These are phyloP conservation scores for Ispidina lecontei DNA, from an alignment of 2,797 vertebrate genomes.

Conservation along the genomic window DNA sequence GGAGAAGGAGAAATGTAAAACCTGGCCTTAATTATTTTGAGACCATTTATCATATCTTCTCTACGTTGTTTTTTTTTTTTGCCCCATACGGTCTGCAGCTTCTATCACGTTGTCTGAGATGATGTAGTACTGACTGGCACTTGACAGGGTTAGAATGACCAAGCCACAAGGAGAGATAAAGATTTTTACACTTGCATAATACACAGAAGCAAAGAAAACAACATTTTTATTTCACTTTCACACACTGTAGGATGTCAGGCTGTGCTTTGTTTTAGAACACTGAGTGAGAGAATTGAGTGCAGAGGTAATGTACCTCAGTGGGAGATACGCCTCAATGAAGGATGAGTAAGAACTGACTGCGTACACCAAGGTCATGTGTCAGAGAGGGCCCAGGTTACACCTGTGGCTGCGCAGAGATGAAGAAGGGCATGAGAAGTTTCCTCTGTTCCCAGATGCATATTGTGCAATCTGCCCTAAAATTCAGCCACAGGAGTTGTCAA, in stretches of 20 bases:
- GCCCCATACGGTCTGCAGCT: not conserved
- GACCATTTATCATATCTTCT: not conserved
- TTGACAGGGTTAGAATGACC: not conserved
- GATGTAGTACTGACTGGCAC: not conserved
- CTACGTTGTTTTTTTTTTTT: not conserved
- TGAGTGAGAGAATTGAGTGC: not conserved
- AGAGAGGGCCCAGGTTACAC: not conserved
- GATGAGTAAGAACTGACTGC: not conserved
- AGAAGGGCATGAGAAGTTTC: not conserved
- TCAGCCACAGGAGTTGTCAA: not conserved
- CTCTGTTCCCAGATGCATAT: not conserved
- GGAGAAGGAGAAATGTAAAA: not conserved
- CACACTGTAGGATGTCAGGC: not conserved
- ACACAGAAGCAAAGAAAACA: not conserved
- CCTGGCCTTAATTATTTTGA: not conserved
- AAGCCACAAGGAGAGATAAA: not conserved
- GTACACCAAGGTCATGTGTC: not conserved
- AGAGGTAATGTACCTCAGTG: not conserved
- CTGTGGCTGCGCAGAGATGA: not conserved
- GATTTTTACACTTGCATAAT: not conserved
- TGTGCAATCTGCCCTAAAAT: not conserved
- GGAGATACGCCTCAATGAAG: not conserved
- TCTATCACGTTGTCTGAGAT: not conserved
- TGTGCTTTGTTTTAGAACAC: not conserved
- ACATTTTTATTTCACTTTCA: conserved; percentile 6